Conservation (phyloP, 2,888 invertebrate species). For the Alcis repandata region DNA sequence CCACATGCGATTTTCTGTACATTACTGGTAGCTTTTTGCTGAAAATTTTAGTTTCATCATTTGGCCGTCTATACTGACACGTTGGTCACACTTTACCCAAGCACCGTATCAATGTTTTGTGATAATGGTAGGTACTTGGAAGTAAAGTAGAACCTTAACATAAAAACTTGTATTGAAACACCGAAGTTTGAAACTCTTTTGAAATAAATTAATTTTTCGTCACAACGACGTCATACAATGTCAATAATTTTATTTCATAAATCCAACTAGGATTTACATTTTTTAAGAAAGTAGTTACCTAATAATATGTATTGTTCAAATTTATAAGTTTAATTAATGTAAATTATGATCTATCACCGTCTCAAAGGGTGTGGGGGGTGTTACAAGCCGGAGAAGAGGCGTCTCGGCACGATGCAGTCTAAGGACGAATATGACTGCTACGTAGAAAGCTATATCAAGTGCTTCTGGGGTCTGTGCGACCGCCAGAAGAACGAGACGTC, state of each 20-base stretch:
- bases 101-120: too few species aligned
- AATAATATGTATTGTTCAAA: conserved; percentile 8
- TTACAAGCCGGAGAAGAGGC: conserved; percentile 59
- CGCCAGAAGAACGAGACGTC: conserved; percentile 63
- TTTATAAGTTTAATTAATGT: conserved; percentile 18
- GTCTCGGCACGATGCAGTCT: conserved; percentile 64
- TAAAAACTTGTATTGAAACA: background rate
- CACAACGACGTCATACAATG: background rate
- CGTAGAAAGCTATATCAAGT: conserved; percentile 74
- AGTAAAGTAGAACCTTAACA: too few species aligned
- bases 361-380: conserved; percentile 61
- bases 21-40: background rate
- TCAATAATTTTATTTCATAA: background rate
- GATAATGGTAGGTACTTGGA: too few species aligned
- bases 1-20: background rate
- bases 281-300: conserved; percentile 15
- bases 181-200: too few species aligned
- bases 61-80: too few species aligned
- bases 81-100: too few species aligned
- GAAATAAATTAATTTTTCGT: background rate
- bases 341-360: conserved; percentile 43
- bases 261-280: background rate
- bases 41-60: background rate
- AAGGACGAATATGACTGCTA: conserved; percentile 72
- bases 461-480: conserved; percentile 78